Evolutionary conservation across 2,888 invertebrate genomes (phyloP).

Genomic region (Thymelicus lineola): DNA sequence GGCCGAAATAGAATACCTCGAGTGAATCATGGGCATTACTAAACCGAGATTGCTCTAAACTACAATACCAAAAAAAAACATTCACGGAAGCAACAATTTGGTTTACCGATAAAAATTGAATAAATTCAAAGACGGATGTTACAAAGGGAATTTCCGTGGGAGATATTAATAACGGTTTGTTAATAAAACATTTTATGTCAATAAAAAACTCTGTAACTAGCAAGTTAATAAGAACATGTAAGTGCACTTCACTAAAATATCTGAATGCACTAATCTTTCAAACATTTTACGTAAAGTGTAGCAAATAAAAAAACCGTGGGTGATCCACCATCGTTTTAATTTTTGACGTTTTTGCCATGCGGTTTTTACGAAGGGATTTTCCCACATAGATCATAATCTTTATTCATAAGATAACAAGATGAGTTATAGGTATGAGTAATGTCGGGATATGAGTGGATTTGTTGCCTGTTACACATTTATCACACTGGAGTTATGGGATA

Average conservation of each 20-base stretch:
- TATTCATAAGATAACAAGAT: neutral
- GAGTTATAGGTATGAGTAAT: neutral
- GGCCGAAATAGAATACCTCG: constrained; percentile 22
- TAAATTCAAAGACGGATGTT: neutral
- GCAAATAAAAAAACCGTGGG: too few species aligned
- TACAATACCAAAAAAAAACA: constrained; percentile 4
- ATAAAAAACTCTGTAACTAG: neutral
- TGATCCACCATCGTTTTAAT: too few species aligned
- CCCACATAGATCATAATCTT: too few species aligned
- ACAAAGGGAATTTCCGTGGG: constrained; percentile 5
- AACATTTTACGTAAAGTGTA: too few species aligned
- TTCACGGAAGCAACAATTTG: constrained; percentile 15
- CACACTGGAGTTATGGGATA: too few species aligned
- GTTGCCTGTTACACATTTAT: neutral
- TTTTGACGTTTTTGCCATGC: too few species aligned
- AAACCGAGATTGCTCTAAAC: neutral
- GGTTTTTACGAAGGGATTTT: too few species aligned
- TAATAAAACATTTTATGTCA: too few species aligned
- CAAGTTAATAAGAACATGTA: neutral
- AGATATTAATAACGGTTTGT: neutral
- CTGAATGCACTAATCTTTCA: too few species aligned
- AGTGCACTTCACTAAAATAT: too few species aligned
- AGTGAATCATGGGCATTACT: constrained; percentile 26
- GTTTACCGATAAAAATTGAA: constrained; percentile 17
- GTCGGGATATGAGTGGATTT: neutral